Evolutionary conservation across 2,888 invertebrate species (phyloP).

Genomic region (Cryptosula pallasiana): DNA sequence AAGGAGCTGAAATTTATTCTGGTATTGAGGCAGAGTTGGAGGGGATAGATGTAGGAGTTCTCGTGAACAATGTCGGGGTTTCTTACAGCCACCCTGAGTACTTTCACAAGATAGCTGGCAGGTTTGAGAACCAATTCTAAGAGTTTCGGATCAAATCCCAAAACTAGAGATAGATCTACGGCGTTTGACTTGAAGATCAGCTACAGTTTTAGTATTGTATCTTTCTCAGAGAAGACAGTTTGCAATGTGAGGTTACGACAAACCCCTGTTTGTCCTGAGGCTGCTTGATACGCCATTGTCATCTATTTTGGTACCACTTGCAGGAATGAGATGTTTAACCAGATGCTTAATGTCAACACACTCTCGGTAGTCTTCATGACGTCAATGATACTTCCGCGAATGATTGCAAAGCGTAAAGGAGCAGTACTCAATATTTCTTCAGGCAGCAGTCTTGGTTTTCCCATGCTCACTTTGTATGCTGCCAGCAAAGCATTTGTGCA

Average conservation of each 20-base stretch:
- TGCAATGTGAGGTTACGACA: no score
- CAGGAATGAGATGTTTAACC: conserved; percentile 12
- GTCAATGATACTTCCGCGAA: conserved; percentile 73
- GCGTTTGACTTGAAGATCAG: no score
- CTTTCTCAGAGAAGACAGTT: no score
- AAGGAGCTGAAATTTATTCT: conserved; percentile 65
- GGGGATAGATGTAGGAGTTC: conserved; percentile 73
- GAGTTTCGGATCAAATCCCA: no score
- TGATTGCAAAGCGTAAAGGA: conserved; percentile 60
- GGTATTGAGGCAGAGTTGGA: conserved; percentile 65
- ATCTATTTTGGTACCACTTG: neutral
- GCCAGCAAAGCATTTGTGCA: conserved; percentile 66
- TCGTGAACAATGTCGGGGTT: conserved; percentile 89
- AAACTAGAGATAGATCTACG: no score
- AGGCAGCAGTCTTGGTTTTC: conserved; percentile 74
- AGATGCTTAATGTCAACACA: conserved; percentile 27
- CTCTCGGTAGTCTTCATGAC: conserved; percentile 63
- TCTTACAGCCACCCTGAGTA: conserved; percentile 75
- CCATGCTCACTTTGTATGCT: conserved; percentile 77
- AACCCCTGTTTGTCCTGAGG: no score
- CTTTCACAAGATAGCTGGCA: conserved; percentile 47
- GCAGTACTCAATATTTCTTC: conserved; percentile 87
- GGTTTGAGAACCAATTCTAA: no score
- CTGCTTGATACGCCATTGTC: no score
- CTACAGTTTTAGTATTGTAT: no score